Conservation (phyloP, 2,113 vertebrate genomes). For the Equus quagga region DNA sequence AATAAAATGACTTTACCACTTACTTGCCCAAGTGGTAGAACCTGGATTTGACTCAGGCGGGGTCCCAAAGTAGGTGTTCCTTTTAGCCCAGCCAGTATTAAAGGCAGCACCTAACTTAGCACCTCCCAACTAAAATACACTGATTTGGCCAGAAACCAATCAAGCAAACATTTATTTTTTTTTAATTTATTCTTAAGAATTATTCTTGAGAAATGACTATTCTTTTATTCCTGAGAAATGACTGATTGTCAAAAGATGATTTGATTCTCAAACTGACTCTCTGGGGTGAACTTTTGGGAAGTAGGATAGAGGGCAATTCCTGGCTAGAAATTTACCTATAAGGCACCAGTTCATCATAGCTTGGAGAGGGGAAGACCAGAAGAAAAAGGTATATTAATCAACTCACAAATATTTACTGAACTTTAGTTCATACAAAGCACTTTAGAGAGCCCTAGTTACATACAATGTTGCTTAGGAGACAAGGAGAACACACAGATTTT, state of each 20-base stretch:
- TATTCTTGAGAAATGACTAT: slow-evolving; percentile 5
- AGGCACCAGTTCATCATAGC: not conserved
- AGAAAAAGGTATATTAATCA: slow-evolving; percentile 28
- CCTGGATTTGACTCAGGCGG: not conserved
- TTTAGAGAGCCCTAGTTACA: not conserved
- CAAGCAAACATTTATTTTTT: slow-evolving; percentile 12
- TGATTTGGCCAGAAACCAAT: slow-evolving; percentile 18
- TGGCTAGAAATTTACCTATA: slow-evolving; percentile 11
- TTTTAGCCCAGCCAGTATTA: not conserved
- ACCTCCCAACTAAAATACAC: not conserved
- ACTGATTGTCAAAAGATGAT: slow-evolving; percentile 36
- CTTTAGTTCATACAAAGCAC: slow-evolving; percentile 6
- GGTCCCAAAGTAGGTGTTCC: not conserved
- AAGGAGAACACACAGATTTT: not conserved
- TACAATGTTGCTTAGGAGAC: not conserved
- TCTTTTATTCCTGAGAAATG: slow-evolving; percentile 1
- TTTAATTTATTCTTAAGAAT: not conserved
- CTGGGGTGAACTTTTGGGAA: not conserved
- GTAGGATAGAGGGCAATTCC: not conserved
- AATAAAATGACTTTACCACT: not conserved
- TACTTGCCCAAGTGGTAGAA: not conserved
- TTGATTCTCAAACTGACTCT: slow-evolving; percentile 23
- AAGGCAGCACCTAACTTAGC: not conserved
- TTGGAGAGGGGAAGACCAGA: not conserved
- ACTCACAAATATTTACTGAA: slow-evolving; percentile 42